Percentiles rank a stretch among this genome's conserved stretches.
Evolutionary conservation across 2,797 vertebrate species (phyloP).

Genomic region (Austrolebias charrua): DNA sequence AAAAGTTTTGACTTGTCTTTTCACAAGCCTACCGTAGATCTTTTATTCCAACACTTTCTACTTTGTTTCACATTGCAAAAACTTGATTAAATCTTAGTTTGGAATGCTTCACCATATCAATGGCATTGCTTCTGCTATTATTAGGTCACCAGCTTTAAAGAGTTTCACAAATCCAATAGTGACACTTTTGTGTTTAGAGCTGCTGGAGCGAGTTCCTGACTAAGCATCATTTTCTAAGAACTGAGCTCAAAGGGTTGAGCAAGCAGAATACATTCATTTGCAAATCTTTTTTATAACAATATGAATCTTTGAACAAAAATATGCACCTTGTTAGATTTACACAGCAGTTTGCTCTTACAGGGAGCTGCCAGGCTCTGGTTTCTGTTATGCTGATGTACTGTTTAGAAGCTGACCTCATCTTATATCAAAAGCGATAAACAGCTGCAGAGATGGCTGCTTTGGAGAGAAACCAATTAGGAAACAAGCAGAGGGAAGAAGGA

Average conservation of each 20-base stretch:
- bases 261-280: background rate
- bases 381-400: conserved; percentile 20
- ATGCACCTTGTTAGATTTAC: background rate
- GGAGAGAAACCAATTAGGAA: conserved; percentile 56
- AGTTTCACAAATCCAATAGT: background rate
- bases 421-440: conserved; percentile 53
- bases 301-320: conserved; percentile 9
- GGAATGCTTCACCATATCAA: no score
- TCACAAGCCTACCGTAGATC: no score
- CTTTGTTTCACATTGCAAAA: no score
- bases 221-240: background rate
- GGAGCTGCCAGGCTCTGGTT: conserved; percentile 20
- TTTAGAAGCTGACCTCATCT: conserved; percentile 48
- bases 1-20: no score
- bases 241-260: background rate
- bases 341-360: background rate
- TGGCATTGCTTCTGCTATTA: no score
- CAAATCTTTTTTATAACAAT: background rate
- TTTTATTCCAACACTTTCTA: no score
- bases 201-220: no score
- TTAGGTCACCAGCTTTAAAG: background rate
- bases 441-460: conserved; percentile 38
- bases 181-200: background rate
- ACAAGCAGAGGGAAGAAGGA: conserved; percentile 34
- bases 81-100: no score